Conservation (phyloP, 2,888 invertebrate genomes). For the Rhogogaster chlorosoma region DNA sequence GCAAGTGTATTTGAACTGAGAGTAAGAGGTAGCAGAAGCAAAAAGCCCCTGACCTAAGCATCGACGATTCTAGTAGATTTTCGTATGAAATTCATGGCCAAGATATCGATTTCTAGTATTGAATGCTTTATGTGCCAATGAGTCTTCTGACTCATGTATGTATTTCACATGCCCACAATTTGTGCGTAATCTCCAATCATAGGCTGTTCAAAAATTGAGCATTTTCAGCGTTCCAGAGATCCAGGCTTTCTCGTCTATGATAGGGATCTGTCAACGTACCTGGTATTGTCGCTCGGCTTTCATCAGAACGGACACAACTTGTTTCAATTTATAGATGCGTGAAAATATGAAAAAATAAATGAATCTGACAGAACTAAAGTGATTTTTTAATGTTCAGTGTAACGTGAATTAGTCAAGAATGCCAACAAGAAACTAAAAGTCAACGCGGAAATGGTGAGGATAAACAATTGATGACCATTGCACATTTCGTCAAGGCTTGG, state of each 20-base stretch:
- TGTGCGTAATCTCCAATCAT: background rate
- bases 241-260: background rate
- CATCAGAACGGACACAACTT: background rate
- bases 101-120: background rate
- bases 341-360: background rate
- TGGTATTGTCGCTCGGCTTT: background rate
- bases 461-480: conserved; percentile 56
- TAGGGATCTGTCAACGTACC: background rate
- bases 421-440: conserved; percentile 11
- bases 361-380: background rate
- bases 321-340: background rate
- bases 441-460: conserved; percentile 55
- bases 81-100: background rate
- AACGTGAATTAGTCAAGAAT: conserved; percentile 21
- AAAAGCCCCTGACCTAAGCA: background rate
- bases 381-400: conserved; percentile 6
- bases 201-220: background rate
- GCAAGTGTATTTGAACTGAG: background rate
- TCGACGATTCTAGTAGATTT: background rate
- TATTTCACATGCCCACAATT: background rate
- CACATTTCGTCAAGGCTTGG: conserved; percentile 53
- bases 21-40: background rate
- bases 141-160: background rate
- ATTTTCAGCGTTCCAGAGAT: background rate
- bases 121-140: background rate